A percentile compares a stretch with the other conserved stretches of the same genome.
Evolutionary conservation across 1,140 invertebrate species (phyloP).

Genomic region (Catajapyx aquilonaris): DNA sequence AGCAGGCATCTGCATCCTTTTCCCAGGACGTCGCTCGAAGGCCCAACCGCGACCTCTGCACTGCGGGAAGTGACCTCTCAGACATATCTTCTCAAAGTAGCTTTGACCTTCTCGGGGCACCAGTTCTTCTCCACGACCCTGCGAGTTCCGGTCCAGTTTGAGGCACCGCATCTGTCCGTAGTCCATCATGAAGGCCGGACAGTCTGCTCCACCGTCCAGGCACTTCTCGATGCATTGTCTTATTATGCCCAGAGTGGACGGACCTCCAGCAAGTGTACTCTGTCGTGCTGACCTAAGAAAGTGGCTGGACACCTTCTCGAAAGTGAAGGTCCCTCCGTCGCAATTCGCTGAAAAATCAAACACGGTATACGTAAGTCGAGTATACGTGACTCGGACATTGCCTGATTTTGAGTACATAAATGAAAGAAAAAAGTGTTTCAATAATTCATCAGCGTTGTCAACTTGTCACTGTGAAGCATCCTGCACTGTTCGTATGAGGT

Average conservation of each 20-base stretch:
- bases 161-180: constrained; percentile 24
- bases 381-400: too few relatives aligned
- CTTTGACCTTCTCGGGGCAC: constrained; percentile 20
- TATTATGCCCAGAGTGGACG: constrained; percentile 20
- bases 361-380: too few relatives aligned
- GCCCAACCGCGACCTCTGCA: constrained; percentile 26
- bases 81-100: constrained; percentile 29
- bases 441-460: too few relatives aligned
- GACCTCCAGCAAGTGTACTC: constrained; percentile 18
- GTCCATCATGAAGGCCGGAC: constrained; percentile 25
- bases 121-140: constrained; percentile 22
- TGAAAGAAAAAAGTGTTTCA: too few relatives aligned
- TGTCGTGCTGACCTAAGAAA: constrained; percentile 22
- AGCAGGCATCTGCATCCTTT: constrained; percentile 22
- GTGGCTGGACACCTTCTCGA: constrained; percentile 26
- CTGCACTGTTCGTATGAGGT: too few relatives aligned
- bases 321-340: constrained; percentile 26
- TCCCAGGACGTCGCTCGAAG: constrained; percentile 25
- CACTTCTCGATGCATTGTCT: constrained; percentile 19
- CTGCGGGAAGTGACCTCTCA: constrained; percentile 16
- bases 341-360: constrained; percentile 19
- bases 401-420: too few relatives aligned
- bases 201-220: constrained; percentile 21
- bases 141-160: constrained; percentile 26
- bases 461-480: too few relatives aligned